phyloP scores from a whole-genome alignment of 2,797 vertebrate species.

The Acanthis flammea region DNA sequence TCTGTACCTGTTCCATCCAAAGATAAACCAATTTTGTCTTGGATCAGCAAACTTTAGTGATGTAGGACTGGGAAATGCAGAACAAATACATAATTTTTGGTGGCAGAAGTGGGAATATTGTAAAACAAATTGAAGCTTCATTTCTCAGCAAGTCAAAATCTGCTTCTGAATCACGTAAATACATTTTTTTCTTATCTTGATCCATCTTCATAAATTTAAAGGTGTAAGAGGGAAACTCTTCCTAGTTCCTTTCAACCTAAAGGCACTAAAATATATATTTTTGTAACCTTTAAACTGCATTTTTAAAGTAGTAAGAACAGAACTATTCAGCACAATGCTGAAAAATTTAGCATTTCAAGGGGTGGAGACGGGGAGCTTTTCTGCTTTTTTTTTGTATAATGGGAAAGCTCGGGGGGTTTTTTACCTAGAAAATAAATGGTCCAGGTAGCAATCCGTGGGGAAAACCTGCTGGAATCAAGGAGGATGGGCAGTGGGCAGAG shows the following conservation, averaged over 20 bases:
- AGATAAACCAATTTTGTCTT: not conserved
- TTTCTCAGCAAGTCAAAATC: not conserved
- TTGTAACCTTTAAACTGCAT: not conserved
- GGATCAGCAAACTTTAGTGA: not conserved
- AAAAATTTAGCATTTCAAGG: not conserved
- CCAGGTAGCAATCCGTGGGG: not conserved
- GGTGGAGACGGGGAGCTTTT: rapidly evolving
- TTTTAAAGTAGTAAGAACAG: not conserved
- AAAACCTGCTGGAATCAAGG: not conserved
- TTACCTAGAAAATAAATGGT: not conserved
- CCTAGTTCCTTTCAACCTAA: not conserved
- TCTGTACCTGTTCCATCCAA: not conserved
- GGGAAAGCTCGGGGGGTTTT: not conserved
- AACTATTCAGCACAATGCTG: not conserved
- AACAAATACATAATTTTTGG: not conserved
- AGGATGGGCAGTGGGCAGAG: not conserved
- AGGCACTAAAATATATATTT: not conserved
- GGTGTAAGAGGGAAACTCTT: not conserved
- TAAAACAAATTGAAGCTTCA: not conserved
- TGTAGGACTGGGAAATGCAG: not conserved
- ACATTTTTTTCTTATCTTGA: not conserved
- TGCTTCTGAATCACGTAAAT: not conserved
- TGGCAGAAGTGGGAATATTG: not conserved
- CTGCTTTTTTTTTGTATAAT: not conserved
- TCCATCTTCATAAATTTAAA: not conserved